These are phyloP conservation scores for Microchirus variegatus DNA, from an alignment of 2,797 vertebrate species.

Conservation along the genomic window DNA sequence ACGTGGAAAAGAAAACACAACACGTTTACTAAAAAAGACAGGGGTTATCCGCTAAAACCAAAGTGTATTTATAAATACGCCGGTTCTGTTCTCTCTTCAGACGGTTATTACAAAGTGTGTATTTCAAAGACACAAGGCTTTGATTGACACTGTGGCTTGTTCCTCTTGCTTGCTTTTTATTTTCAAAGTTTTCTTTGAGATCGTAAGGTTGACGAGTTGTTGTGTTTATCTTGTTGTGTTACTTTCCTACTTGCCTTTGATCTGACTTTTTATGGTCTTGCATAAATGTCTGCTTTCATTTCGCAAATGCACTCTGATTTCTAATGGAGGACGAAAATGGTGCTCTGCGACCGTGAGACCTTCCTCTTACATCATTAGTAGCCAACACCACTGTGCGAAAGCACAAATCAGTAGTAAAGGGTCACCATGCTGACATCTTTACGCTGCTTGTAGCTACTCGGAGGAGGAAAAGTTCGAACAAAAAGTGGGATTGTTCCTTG, in stretches of 20 bases:
- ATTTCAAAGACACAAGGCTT: conserved; percentile 43
- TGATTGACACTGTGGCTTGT: conserved; percentile 61
- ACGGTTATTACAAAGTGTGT: conserved; percentile 29
- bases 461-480: neutral
- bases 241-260: conserved; percentile 58
- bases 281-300: conserved; percentile 65
- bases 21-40: conserved; percentile 23
- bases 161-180: conserved; percentile 57
- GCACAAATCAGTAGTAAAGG: conserved; percentile 34
- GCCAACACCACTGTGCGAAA: conserved; percentile 21
- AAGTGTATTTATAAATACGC: conserved; percentile 60
- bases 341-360: conserved; percentile 27
- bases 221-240: conserved; percentile 54
- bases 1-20: conserved; percentile 34
- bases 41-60: conserved; percentile 53
- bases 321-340: conserved; percentile 59
- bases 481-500: neutral
- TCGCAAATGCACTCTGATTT: conserved; percentile 61
- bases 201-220: conserved; percentile 54
- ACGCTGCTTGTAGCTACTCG: conserved; percentile 5
- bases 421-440: conserved; percentile 14
- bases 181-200: conserved; percentile 57
- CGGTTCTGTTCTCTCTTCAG: conserved; percentile 41
- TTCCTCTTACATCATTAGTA: conserved; percentile 46
- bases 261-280: conserved; percentile 51